phyloP scores from a whole-genome alignment of 2,888 invertebrate genomes.

The Dryocosmus kuriphilus region DNA sequence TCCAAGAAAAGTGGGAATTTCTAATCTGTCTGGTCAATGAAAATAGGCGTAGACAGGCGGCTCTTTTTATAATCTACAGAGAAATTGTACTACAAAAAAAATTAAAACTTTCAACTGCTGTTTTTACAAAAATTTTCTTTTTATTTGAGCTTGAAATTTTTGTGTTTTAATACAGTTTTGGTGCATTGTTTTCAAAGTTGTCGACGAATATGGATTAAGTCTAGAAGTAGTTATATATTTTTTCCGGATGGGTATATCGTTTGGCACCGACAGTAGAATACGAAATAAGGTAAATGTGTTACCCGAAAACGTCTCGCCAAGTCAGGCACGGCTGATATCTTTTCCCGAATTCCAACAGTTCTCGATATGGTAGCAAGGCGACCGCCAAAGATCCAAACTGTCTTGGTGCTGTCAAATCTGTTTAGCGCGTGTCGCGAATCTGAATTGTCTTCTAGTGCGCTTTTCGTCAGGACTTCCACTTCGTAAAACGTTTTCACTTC shows the following conservation, averaged over 20 bases:
- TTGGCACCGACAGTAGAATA: conserved; percentile 10
- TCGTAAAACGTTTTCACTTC: not conserved
- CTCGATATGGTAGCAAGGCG: conserved; percentile 43
- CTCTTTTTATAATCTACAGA: too few species aligned
- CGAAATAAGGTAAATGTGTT: not conserved
- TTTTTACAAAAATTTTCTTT: too few species aligned
- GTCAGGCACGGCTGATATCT: conserved; percentile 62
- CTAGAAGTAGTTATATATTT: not conserved
- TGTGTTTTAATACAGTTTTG: too few species aligned
- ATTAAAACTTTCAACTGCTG: too few species aligned
- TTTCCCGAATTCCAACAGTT: conserved; percentile 55
- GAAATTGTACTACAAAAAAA: too few species aligned
- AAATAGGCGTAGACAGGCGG: too few species aligned
- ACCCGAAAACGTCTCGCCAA: conserved; percentile 47
- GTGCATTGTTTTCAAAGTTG: too few species aligned
- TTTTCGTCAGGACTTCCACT: conserved; percentile 32
- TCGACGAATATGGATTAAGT: not conserved
- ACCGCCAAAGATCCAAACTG: conserved; percentile 48
- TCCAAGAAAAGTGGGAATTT: too few species aligned
- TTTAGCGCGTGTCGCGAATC: conserved; percentile 62
- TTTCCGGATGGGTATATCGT: not conserved
- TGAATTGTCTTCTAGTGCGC: conserved; percentile 52
- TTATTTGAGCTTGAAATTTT: not conserved
- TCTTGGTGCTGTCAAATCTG: conserved; percentile 60
- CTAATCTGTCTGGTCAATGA: too few species aligned